Conservation (phyloP, 2,113 vertebrate species). For the Oryctolagus cuniculus region mOryCun1.1 NC_091443.1:59041001-59041500, state of each 20-base stretch:
- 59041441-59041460: not conserved
- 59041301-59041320: not conserved
- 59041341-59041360: not conserved
- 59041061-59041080: not conserved
- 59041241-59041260: not conserved
- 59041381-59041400: constrained; percentile 2
- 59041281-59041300: not conserved
- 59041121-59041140: not conserved
- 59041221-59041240: not conserved
- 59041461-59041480: not conserved
- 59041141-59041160: not conserved
- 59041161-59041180: not conserved
- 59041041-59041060: not conserved
- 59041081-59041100: not conserved
- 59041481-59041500: not conserved
- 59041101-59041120: constrained; percentile 12
- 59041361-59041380: not conserved
- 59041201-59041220: not conserved
- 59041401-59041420: constrained; percentile 16
- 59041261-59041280: not conserved
- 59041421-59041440: not conserved
- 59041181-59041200: not conserved
- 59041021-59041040: not conserved
- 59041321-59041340: not conserved
- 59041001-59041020: not conserved